Evolutionary conservation across 2,888 invertebrate genomes (phyloP).

Genomic region (Dorcus parallelipipedus): DNA sequence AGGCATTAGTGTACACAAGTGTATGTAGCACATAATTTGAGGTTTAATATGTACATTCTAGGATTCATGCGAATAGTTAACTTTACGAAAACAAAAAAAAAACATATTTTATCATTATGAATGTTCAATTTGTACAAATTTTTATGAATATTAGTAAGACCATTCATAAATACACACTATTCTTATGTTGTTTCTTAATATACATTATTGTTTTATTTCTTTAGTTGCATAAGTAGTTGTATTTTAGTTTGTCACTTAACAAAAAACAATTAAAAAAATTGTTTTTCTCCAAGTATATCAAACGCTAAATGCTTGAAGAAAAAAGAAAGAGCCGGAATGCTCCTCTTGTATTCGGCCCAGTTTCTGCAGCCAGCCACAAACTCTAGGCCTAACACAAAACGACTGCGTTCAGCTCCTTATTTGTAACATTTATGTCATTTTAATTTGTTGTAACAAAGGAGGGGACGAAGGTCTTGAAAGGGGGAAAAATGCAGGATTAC

Average conservation of each 20-base stretch:
- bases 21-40: conserved; percentile 14
- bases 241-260: conserved; percentile 12
- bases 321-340: no score
- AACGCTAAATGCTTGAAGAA: no score
- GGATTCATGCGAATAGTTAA: conserved; percentile 11
- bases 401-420: no score
- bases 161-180: conserved; percentile 6
- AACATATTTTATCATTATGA: conserved; percentile 13
- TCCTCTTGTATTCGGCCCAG: no score
- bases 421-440: no score
- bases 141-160: conserved; percentile 15
- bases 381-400: no score
- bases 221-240: conserved; percentile 12
- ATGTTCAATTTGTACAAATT: conserved; percentile 18
- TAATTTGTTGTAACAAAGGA: no score
- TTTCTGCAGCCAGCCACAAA: no score
- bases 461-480: no score
- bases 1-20: conserved; percentile 8
- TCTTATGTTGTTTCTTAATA: conserved; percentile 9
- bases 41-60: conserved; percentile 13
- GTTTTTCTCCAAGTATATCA: neutral
- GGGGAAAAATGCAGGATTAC: neutral
- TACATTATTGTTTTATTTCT: conserved; percentile 10
- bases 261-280: conserved; percentile 10
- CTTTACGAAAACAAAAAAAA: conserved; percentile 2